phyloP scores from a whole-genome alignment of 2,113 vertebrate genomes.

The Sciurus niger region DNA sequence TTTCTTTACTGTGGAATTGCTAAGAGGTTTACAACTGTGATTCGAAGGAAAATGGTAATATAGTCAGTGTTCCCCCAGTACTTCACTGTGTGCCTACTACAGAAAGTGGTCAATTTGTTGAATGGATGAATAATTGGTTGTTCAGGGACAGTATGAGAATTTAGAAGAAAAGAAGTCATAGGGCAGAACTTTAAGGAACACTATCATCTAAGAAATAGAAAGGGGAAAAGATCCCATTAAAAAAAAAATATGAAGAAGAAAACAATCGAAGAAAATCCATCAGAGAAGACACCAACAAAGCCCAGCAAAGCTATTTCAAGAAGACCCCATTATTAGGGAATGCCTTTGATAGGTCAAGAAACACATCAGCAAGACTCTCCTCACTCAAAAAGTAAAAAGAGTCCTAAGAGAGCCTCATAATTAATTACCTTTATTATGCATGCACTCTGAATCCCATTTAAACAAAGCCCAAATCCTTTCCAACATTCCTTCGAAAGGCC shows the following conservation, averaged over 20 bases:
- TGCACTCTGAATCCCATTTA: not conserved
- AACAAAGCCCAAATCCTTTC: not conserved
- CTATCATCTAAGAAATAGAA: not conserved
- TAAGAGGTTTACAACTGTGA: not conserved
- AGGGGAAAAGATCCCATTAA: not conserved
- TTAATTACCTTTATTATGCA: not conserved
- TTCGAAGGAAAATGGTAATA: not conserved
- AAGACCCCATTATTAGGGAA: not conserved
- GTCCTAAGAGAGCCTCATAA: not conserved
- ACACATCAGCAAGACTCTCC: not conserved
- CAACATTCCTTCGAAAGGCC: not conserved
- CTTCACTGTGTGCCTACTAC: not conserved
- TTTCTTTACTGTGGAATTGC: not conserved
- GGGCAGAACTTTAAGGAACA: not conserved
- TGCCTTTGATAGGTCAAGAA: not conserved
- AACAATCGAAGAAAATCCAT: not conserved
- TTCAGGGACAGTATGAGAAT: not conserved
- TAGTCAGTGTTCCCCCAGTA: not conserved
- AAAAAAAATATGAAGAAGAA: not conserved
- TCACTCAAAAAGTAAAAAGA: not conserved
- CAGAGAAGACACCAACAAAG: not conserved
- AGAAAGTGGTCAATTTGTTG: not conserved
- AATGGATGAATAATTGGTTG: not conserved
- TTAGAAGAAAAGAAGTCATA: not conserved
- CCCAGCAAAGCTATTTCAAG: not conserved